phyloP scores from a whole-genome alignment of 1,140 invertebrate species.

The Bathynomus jamesi region DNA sequence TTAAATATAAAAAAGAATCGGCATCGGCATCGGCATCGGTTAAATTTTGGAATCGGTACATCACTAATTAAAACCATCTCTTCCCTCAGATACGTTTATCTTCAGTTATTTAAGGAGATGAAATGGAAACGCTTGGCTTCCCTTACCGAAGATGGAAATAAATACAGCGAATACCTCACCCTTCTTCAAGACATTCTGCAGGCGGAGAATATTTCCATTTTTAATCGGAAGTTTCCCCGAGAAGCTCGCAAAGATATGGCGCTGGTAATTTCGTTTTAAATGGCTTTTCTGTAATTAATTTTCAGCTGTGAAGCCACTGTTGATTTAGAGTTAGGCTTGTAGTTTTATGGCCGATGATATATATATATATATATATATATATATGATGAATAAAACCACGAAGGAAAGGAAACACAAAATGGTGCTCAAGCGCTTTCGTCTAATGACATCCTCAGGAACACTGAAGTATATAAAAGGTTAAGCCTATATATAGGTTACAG shows the following conservation, averaged over 20 bases:
- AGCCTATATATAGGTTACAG: no score
- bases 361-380: not conserved
- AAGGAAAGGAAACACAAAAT: no score
- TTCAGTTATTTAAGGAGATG: constrained; percentile 55
- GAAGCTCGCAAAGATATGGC: constrained; percentile 43
- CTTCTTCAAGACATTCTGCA: constrained; percentile 58
- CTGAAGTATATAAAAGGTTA: no score
- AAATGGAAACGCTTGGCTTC: constrained; percentile 63
- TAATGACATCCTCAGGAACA: no score
- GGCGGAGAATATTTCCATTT: constrained; percentile 57
- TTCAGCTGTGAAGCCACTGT: not conserved
- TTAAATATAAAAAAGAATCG: no score
- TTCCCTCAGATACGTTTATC: constrained; percentile 59
- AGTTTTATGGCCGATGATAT: constrained; percentile 8
- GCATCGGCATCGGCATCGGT: no score
- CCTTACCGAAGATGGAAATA: constrained; percentile 68
- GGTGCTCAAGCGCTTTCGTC: no score
- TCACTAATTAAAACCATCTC: no score
- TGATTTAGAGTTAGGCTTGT: not conserved
- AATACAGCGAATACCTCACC: constrained; percentile 70
- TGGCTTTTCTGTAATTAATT: not conserved
- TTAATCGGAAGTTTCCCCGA: constrained; percentile 61
- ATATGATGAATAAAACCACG: not conserved
- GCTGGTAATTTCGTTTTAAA: constrained; percentile 42
- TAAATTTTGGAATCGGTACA: no score